Evolutionary conservation across 1,140 invertebrate species (phyloP), one percentile per base, ranked within the genome.

Genomic region (Anthonomus grandis): DNA sequence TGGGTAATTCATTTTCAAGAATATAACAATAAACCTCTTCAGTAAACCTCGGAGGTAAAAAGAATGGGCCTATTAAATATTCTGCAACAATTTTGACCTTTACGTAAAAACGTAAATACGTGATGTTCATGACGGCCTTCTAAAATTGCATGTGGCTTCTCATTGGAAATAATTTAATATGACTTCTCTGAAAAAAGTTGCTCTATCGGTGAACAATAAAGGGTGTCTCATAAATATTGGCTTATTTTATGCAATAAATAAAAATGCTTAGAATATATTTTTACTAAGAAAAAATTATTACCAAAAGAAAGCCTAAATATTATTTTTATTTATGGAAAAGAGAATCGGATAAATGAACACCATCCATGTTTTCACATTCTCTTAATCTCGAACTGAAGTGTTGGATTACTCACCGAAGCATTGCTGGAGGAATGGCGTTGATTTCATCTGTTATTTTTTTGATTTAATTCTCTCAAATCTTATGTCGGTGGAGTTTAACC

Each of bases 311-410:
- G 3, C 19, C 19, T 4, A 46, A 46, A 46, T n/a, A 46, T 23
- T 46, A 46, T 2, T n/a, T 46, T 46, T 46, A n/a, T 46, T 24
- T 46, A 24, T 46, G 44, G 44, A 38, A 38, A 38, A 38, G 37
- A 38, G 37, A n/a, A 38, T 38, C 13, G 37, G 37, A 38, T 46
- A 46, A 46, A 25, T 22, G 44, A 46, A 23, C 44, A 23, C 44
- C 19, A 23, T 46, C 25, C 24, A 46, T 25, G 21, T 46, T 46
- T 46, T 46, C 44, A 46, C 21, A 22, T 4, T 46, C 44, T 24
- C 21, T 19, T 2, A 22, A 46, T 46, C 44, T 22, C 4, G 19
- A 46, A 46, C 4, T 23, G 24, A 46, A 46, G 21, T 46, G 22
- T 23, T 22, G 21, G 21, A 46, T 46, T n/a, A 46, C 44, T 46